Evolutionary conservation across 37 sponge, comb jelly and placozoan genomes (phyloP), one percentile per base, ranked within the genome.

Genomic region (Tethya wilhelma): DNA sequence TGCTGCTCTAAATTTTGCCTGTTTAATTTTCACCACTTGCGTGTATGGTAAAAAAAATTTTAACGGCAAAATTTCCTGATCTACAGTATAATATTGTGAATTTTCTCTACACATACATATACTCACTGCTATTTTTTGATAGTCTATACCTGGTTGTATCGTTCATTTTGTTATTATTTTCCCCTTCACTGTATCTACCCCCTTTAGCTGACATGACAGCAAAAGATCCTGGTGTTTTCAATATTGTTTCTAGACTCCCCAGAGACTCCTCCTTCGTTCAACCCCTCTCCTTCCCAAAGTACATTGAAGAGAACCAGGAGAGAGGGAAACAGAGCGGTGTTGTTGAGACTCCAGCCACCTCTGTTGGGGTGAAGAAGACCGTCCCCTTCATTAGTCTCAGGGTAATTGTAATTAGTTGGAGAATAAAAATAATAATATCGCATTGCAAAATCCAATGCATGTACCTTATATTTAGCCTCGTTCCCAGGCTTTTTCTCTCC

Each of bases 251-350:
- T 28, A 7, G 3, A 17, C 55, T 78, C 19, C 79, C 79, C n/a
- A 34, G 36, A 17, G 19, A 37, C 11, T 25, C 67, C 28, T 11
- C 33, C 67, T 25, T 67, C 28, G 29, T 78, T 38, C 79, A 67
- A 36, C 66, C 67, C 11, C 45, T 66, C 38, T 78, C 79, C 79
- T 78, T 78, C 67, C 79, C 79, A 22, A 66, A 78, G 79, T 78
- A 41, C 67, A 78, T 38, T 31, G 56, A 4, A 49, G 46, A 72
- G 36, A 45, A 30, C 55, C 4, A n/a, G 25, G 69, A 34, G 0
- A n/a, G n/a, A n/a, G n/a, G 6, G 2, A 65, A 44, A 31, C 78
- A 8, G 65, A n/a, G n/a, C n/a, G n/a, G n/a, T n/a, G n/a, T 81
- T 8, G 63, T 59, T 29, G 45, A 62, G 29, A 81, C 71, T 4